Percentiles rank a stretch among this genome's conserved stretches.
Conservation (phyloP, 2,888 invertebrate species). For the Melanchra persicariae region DNA sequence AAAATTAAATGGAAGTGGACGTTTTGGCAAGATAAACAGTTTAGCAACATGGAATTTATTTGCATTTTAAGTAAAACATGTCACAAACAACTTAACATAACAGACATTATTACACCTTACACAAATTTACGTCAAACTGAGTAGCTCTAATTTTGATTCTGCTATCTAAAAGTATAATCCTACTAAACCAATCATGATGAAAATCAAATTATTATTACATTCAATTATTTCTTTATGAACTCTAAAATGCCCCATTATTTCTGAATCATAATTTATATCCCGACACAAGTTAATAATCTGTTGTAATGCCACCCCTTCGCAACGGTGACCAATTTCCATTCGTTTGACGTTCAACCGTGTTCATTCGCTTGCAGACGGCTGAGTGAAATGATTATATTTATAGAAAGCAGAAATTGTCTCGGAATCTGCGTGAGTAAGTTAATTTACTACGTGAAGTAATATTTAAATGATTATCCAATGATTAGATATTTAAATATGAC, state of each 20-base stretch:
- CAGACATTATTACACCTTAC: background rate
- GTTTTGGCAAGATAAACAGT: background rate
- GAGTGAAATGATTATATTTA: slow-evolving; percentile 74
- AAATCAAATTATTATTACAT: slow-evolving; percentile 33
- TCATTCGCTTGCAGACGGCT: slow-evolving; percentile 55
- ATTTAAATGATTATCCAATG: background rate
- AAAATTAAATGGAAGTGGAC: background rate
- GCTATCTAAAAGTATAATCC: background rate
- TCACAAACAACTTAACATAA: no score
- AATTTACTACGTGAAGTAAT: background rate
- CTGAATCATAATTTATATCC: slow-evolving; percentile 56
- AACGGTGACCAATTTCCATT: slow-evolving; percentile 58
- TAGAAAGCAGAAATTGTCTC: slow-evolving; percentile 38
- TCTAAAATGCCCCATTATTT: slow-evolving; percentile 53
- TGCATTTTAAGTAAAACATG: no score
- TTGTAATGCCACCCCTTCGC: slow-evolving; percentile 52
- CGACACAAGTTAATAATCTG: slow-evolving; percentile 55
- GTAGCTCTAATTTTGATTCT: background rate
- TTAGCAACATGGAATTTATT: background rate
- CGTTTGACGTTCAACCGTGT: slow-evolving; percentile 58
- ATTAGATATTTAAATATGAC: no score
- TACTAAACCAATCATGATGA: slow-evolving; percentile 6
- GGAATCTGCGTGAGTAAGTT: background rate
- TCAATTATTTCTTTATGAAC: slow-evolving; percentile 53
- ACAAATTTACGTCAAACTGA: background rate